Evolutionary conservation across 2,888 invertebrate species (phyloP).

Genomic region (Gryllus longicercus): DNA sequence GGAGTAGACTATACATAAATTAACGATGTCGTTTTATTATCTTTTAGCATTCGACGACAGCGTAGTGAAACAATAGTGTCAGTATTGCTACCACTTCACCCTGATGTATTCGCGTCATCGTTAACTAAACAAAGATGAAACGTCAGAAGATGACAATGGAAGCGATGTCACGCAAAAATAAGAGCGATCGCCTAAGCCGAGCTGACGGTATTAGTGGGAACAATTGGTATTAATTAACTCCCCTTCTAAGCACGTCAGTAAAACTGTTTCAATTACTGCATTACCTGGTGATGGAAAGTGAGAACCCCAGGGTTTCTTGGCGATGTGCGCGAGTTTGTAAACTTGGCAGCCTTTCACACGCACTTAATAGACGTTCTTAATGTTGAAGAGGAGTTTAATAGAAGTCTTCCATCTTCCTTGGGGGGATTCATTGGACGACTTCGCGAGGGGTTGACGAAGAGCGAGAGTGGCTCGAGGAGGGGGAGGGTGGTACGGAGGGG

Average conservation of each 20-base stretch:
- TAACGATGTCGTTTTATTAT: too few relatives aligned
- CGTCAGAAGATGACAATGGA: too few relatives aligned
- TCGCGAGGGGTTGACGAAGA: not conserved
- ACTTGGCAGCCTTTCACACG: slow-evolving; percentile 2
- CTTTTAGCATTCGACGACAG: too few relatives aligned
- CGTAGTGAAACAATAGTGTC: too few relatives aligned
- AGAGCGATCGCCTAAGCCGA: too few relatives aligned
- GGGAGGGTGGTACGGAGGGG: not conserved
- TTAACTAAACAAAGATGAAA: too few relatives aligned
- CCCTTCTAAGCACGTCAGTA: not conserved
- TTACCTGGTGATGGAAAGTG: not conserved
- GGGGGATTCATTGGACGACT: not conserved
- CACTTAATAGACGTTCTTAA: slow-evolving; percentile 10
- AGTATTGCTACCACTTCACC: too few relatives aligned
- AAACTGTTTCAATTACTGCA: not conserved
- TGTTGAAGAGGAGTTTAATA: not conserved
- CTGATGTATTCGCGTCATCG: too few relatives aligned
- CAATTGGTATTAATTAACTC: not conserved
- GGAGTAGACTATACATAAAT: too few relatives aligned
- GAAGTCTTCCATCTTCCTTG: slow-evolving; percentile 8
- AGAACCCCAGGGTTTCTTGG: not conserved
- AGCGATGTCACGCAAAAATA: too few relatives aligned
- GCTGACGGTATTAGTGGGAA: not conserved
- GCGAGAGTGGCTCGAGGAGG: not conserved
- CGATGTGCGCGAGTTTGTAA: not conserved